Percentiles rank a stretch among this genome's conserved stretches.
These are phyloP conservation scores for Pseudochirops cupreus DNA, from an alignment of 2,797 vertebrate species.

Conservation along the genomic window DNA sequence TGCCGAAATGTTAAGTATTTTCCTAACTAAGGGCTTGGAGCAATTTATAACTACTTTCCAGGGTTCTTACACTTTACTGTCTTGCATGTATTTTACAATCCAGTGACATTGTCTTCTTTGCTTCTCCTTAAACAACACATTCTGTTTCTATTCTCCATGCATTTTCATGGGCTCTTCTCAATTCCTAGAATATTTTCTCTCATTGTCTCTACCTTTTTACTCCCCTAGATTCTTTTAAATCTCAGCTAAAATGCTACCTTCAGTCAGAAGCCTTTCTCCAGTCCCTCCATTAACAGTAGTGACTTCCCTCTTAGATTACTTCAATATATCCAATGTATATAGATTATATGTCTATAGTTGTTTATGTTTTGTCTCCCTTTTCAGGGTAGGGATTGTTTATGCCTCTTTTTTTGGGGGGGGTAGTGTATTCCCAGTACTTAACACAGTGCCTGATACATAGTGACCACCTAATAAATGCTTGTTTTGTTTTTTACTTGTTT, in stretches of 20 bases:
- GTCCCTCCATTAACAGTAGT: not conserved
- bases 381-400: not conserved
- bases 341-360: not conserved
- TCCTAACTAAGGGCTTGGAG: no score
- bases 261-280: not conserved
- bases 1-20: no score
- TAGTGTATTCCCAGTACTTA: no score
- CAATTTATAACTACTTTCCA: not conserved
- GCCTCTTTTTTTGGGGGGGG: no score
- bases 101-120: not conserved
- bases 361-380: no score
- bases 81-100: not conserved
- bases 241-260: not conserved
- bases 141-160: no score
- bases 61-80: not conserved
- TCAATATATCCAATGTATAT: not conserved
- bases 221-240: not conserved
- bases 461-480: not conserved
- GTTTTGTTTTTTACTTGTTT: not conserved
- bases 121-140: no score
- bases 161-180: not conserved
- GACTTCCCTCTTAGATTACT: not conserved
- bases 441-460: no score
- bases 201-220: not conserved
- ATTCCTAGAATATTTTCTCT: not conserved